Percentiles rank a stretch among this genome's conserved stretches.
These are phyloP conservation scores for Leguminivora glycinivorella DNA, from an alignment of 1,140 invertebrate genomes.

Conservation along the genomic window DNA sequence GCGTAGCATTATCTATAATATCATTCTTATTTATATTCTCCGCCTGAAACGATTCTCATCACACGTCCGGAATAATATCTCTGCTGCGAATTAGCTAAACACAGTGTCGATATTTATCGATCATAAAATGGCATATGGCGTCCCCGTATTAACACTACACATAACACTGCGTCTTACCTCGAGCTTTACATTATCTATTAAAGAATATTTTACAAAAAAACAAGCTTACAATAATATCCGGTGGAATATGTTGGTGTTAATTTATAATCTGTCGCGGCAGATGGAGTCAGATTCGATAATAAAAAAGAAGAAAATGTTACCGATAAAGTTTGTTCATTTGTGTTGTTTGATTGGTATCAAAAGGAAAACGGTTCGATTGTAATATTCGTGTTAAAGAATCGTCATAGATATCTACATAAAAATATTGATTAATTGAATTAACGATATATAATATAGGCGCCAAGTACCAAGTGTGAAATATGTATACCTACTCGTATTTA, in stretches of 20 bases:
- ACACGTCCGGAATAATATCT: background rate
- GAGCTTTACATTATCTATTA: slow-evolving; percentile 49
- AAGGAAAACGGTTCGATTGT: background rate
- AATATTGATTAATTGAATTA: too few species aligned
- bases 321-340: slow-evolving; percentile 19
- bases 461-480: too few species aligned
- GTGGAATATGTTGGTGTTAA: slow-evolving; percentile 52
- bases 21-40: background rate
- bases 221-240: slow-evolving; percentile 66
- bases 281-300: slow-evolving; percentile 51
- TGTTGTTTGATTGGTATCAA: background rate
- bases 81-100: slow-evolving; percentile 46
- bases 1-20: too few species aligned
- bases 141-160: slow-evolving; percentile 47
- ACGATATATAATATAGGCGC: too few species aligned
- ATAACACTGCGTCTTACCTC: slow-evolving; percentile 40
- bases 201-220: slow-evolving; percentile 47
- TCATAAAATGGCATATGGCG: slow-evolving; percentile 58
- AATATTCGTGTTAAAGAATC: background rate
- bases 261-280: slow-evolving; percentile 63
- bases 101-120: slow-evolving; percentile 68
- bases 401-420: background rate
- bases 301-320: slow-evolving; percentile 39
- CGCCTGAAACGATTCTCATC: background rate
- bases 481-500: too few species aligned